Conservation (phyloP, 2,888 invertebrate species). For the Dascillus cervinus region DNA sequence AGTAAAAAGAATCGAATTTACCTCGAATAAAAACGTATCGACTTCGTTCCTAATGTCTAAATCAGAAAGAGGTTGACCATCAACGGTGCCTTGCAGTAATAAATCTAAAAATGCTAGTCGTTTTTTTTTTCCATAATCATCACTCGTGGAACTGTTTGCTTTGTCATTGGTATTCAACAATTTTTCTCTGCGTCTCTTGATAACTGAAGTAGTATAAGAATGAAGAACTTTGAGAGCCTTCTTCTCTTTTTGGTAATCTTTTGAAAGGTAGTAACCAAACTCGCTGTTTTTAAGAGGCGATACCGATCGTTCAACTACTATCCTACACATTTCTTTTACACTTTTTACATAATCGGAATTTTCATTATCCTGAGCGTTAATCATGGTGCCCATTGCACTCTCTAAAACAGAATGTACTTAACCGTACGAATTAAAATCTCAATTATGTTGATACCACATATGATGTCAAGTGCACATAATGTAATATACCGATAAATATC, state of each 20-base stretch:
- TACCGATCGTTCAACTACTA: slow-evolving; percentile 27
- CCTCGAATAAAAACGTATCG: slow-evolving; percentile 68
- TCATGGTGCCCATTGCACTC: slow-evolving; percentile 74
- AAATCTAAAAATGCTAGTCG: slow-evolving; percentile 63
- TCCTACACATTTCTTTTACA: slow-evolving; percentile 48
- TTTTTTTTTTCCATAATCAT: slow-evolving; percentile 44
- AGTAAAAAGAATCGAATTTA: too few relatives aligned
- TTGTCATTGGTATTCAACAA: background rate
- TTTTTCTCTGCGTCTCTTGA: slow-evolving; percentile 43
- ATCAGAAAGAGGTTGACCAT: slow-evolving; percentile 51
- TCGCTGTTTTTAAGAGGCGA: slow-evolving; percentile 46
- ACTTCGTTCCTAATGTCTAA: slow-evolving; percentile 60
- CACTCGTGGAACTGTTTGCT: slow-evolving; percentile 2
- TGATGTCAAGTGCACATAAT: slow-evolving; percentile 53
- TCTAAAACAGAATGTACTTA: too few relatives aligned
- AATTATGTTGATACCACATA: too few relatives aligned
- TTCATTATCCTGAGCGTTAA: slow-evolving; percentile 62
- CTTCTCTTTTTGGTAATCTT: slow-evolving; percentile 51
- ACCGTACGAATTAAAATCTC: too few relatives aligned
- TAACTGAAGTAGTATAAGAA: slow-evolving; percentile 49
- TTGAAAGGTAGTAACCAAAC: slow-evolving; percentile 47
- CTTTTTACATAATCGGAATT: slow-evolving; percentile 66
- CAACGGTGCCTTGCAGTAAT: slow-evolving; percentile 47
- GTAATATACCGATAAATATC: slow-evolving; percentile 56
- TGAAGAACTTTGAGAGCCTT: slow-evolving; percentile 44